Conservation (phyloP, 1,140 invertebrate genomes). For the Drosophila santomea region DNA sequence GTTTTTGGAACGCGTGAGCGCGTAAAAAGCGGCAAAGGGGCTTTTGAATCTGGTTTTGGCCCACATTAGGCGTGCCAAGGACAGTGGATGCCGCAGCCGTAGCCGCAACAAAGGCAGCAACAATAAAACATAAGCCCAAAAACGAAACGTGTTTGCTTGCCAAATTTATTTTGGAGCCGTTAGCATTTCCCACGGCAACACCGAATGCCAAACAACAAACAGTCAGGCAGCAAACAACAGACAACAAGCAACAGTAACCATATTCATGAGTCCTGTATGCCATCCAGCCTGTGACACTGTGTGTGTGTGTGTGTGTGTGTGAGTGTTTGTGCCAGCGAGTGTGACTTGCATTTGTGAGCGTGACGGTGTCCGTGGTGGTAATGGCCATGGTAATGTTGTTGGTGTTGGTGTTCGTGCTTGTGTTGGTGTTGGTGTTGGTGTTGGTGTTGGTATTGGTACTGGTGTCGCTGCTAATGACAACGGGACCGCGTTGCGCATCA, state of each 20-base stretch:
- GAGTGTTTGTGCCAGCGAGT: constrained; percentile 11
- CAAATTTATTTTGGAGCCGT: constrained; percentile 71
- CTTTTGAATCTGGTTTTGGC: constrained; percentile 38
- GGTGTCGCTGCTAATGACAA: constrained; percentile 81
- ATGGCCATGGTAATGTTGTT: constrained; percentile 1
- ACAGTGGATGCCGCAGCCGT: constrained; percentile 53
- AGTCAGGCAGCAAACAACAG: constrained; percentile 14
- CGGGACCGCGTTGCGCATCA: constrained; percentile 75
- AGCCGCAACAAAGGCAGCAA: constrained; percentile 52
- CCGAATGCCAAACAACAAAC: constrained; percentile 17
- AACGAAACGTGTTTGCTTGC: constrained; percentile 78
- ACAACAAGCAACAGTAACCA: constrained; percentile 51
- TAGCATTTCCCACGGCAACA: constrained; percentile 61
- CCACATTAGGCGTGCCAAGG: constrained; percentile 76
- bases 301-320: constrained; percentile 12
- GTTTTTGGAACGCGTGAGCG: constrained; percentile 67
- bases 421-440: constrained; percentile 14
- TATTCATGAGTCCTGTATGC: constrained; percentile 26
- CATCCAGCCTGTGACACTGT: neutral
- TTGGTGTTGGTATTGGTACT: constrained; percentile 27
- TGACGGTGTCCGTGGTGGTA: constrained; percentile 23
- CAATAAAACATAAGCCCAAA: constrained; percentile 65
- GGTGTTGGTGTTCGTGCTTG: constrained; percentile 1
- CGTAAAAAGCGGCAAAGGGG: constrained; percentile 62
- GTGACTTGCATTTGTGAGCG: constrained; percentile 35